Base-by-base conservation (phyloP, 2,888 invertebrate species). In the Mimas tiliae region DNA sequence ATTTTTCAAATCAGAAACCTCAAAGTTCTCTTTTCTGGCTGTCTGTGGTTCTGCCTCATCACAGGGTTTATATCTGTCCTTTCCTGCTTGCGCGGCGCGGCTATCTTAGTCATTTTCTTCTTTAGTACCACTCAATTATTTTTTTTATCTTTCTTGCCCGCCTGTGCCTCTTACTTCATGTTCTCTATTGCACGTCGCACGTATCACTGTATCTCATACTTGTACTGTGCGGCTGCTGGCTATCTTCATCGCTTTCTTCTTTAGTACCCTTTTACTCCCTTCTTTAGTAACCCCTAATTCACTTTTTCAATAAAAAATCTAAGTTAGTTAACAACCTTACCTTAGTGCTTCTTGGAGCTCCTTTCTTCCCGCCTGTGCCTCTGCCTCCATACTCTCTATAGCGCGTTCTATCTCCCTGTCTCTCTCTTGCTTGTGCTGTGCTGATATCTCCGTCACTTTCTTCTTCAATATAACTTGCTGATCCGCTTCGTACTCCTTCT, bases 371-470 rank as follows among this genome's bases (percentile, higher is more conserved):
- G 94, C 93, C 63, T 94, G 94, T 0, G 95, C 95, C 79, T 96
- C 96, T 0, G 93, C 94, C 72, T 96, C 96, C 79, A 97, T 91
- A 67, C 95, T 94, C 74, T 95, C 95, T 63, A 96, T 96, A 0
- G 96, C 96, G 16, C 94, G 88, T 82, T 97, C 97, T 65, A 97
- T 96, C 89, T 97, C 97, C 62, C 94, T 95, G 86, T 98, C 97
- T 67, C 97, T 88, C 80, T 97, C 97, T 63, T 94, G 93, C 81
- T 95, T 95, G 80, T 95, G 96, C 72, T 96, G 95, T 38, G 96
- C 96, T 1, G 95, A 86, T 76, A 97, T 95, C 74, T 95, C 94
- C 66, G 94, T 91, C 86, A 97, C 96, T 78, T 95, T 96, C 80
- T 95, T 95, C 66, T 95, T 94, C 64, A 97, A 86, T 11, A 94